Base-by-base conservation (phyloP, 2,888 invertebrate species). In the Ctenicera cuprea region DNA sequence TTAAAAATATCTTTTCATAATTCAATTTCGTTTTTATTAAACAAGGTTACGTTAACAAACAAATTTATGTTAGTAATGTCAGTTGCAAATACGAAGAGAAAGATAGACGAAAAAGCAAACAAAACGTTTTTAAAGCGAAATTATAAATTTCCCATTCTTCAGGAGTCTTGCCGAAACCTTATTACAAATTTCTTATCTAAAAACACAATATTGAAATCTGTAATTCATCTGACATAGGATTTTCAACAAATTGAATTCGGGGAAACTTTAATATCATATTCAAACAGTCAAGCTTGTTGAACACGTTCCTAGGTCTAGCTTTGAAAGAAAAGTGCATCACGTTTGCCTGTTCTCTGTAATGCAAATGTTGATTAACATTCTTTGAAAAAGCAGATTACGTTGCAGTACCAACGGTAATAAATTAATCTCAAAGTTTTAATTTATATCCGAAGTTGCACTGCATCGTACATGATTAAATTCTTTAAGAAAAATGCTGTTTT, bases 311-410 rank as follows among this genome's bases (percentile, higher is more conserved):
- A 38, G 37, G 18, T 61, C 61, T 1, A 11, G 8, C 26, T 3
- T 43, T 61, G 20, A 18, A 45, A 65, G 63, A 38, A 64, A 70
- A 69, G 59, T 70, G 52, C 52, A 63, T 41, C 63, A 64, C 70
- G 70, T 70, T 62, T 61, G 14, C 50, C 26, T 70, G 50, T 52
- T 50, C 52, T 64, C 14, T 70, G 73, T 50, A 26, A 74, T 70
- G 70, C 69, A 74, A 74, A 74, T 70, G 66, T 70, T 74, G 70
- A 74, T 74, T 74, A 70, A 70, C 66, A 65, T 69, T 70, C 61
- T 52, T 50, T 33, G 16, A 43, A 43, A 48, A 66, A 70, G 57
- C 59, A 66, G 66, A 74, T 64, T 74, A 43, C 70, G 62, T 26
- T 70, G 61, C 70, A 69, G 73, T 38, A 61, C 14, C 54, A 63